Evolutionary conservation across 2,888 invertebrate genomes (phyloP).

Genomic region (Sminthurides aquaticus): DNA sequence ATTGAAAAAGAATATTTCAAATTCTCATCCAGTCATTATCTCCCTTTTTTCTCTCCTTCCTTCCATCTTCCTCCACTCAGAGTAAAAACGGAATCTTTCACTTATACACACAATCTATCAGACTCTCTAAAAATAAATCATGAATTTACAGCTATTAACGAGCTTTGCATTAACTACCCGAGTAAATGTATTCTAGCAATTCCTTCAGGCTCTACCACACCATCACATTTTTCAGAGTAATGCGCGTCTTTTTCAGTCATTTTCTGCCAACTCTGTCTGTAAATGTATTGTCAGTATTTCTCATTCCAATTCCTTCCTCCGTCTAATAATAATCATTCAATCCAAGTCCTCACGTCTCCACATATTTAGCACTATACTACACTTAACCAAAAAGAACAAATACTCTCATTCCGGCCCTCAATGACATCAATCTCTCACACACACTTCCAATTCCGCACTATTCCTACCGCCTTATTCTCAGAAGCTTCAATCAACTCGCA

Average conservation of each 20-base stretch:
- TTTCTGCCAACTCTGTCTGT: not conserved
- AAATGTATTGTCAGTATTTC: not conserved
- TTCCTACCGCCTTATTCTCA: conserved; percentile 1
- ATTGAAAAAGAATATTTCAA: conserved; percentile 5
- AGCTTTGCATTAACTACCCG: not conserved
- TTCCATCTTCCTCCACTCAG: not conserved
- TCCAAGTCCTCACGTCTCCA: conserved; percentile 5
- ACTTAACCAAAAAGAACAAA: not conserved
- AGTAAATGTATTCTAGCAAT: too few species aligned
- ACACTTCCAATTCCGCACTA: conserved; percentile 6
- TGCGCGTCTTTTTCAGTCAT: too few species aligned
- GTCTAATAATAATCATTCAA: not conserved
- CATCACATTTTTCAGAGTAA: too few species aligned
- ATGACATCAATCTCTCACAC: conserved; percentile 8
- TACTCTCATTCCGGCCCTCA: not conserved
- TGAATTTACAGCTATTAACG: not conserved
- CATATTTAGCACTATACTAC: too few species aligned
- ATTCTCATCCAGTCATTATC: conserved; percentile 9
- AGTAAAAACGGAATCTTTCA: not conserved
- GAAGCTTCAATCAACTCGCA: not conserved
- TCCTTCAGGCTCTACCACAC: too few species aligned
- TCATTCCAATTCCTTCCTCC: not conserved
- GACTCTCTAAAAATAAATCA: conserved; percentile 1
- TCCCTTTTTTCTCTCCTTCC: not conserved
- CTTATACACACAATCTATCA: not conserved